Evolutionary conservation across 2,113 vertebrate species (phyloP), one percentile per base, ranked within the genome.

Genomic region (Gymnorhina tibicen): DNA sequence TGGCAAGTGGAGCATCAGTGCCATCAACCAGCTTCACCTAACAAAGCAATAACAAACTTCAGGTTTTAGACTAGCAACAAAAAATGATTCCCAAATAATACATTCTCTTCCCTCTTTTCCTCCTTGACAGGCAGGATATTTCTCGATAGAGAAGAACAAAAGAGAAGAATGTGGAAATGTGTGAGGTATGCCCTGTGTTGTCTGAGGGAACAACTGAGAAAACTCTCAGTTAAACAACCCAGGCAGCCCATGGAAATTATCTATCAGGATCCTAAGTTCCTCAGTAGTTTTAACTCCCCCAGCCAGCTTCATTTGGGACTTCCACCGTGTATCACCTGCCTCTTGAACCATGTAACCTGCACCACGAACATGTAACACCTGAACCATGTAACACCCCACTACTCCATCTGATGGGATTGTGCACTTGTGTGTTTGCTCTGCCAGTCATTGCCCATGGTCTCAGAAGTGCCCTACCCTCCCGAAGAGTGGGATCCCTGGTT

Each of bases 21-120:
- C 97, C 97, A 55, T 98, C 96, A 7, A 86, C 85, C 46, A 98
- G 89, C 53, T 91, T 97, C 59, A 98, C 96, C 98, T 98, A 89
- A 66, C 39, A 77, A 44, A 91, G 23, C 3, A 85, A 75, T 82
- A 83, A 27, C 8, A 83, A 74, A 73, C 9, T 58, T 77, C 26
- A 64, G 33, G 18, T 44, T 91, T 73, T 73, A 46, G 19, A 52
- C 23, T n/a, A 77, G 56, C 75, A 82, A 32, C 3, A 32, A 42
- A 67, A 89, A 63, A 6, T 10, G 68, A 28, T 66, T 74, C 13
- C 9, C 16, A 55, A 60, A 20, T 52, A 47, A 44, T 77, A 66
- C 30, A 93, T 6, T 23, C 41, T 46, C 39, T 83, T 62, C 7
- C 32, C 23, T n/a, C 33, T 90, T 72, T 50, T 47, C 17, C 6